phyloP scores from a whole-genome alignment of 1,140 invertebrate genomes.

The Goniozus legneri region DNA sequence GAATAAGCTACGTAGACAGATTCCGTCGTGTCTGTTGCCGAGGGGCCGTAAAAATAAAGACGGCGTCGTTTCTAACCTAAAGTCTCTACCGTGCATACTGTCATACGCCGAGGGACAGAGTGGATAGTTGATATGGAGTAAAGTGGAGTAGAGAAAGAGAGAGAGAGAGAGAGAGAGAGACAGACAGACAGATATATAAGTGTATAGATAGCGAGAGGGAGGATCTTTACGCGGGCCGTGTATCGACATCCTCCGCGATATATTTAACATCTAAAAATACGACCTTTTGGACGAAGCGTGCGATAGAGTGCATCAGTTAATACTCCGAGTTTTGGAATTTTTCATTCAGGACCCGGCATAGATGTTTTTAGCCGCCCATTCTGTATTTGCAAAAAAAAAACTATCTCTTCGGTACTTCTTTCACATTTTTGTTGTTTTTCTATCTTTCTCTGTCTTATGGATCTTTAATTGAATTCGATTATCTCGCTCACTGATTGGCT shows the following conservation, averaged over 20 bases:
- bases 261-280: slow-evolving; percentile 38
- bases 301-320: background rate
- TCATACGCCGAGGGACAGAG: background rate
- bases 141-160: slow-evolving; percentile 4
- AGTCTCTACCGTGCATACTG: slow-evolving; percentile 10
- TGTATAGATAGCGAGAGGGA: background rate
- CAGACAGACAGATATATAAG: background rate
- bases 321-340: slow-evolving; percentile 8
- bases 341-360: slow-evolving; percentile 18
- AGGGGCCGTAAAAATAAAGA: background rate
- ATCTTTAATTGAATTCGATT: background rate
- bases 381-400: too few species aligned
- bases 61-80: slow-evolving; percentile 24
- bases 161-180: background rate
- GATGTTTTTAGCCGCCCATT: too few species aligned
- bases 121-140: background rate
- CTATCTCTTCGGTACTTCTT: too few species aligned
- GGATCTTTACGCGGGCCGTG: too few species aligned
- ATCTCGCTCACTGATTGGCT: slow-evolving; percentile 18
- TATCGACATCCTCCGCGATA: background rate
- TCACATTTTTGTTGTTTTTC: background rate
- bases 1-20: background rate
- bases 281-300: slow-evolving; percentile 16
- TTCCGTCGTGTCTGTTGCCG: slow-evolving; percentile 2
- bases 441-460: background rate